These are phyloP conservation scores for Cerastis rubricosa DNA, from an alignment of 2,888 invertebrate species.

Conservation along the genomic window DNA sequence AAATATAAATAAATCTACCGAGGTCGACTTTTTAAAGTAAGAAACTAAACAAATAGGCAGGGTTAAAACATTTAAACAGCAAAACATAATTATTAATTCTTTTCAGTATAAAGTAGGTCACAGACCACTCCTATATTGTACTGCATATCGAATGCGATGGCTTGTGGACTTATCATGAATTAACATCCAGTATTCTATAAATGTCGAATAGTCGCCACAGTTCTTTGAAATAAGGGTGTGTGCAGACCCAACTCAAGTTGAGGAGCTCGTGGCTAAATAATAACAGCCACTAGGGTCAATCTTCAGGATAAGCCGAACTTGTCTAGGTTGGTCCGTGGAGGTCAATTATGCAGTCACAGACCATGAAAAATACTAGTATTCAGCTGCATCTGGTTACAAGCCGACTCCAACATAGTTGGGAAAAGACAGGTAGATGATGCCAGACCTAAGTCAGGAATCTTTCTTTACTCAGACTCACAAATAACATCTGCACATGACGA, in stretches of 20 bases:
- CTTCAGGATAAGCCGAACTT: neutral
- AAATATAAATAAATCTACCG: neutral
- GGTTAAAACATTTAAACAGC: neutral
- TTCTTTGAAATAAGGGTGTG: neutral
- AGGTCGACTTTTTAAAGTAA: neutral
- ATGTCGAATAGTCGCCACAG: neutral
- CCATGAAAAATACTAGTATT: too few relatives aligned
- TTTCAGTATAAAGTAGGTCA: constrained; percentile 4
- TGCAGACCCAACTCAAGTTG: neutral
- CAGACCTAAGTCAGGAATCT: too few relatives aligned
- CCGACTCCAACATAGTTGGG: too few relatives aligned
- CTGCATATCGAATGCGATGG: constrained; percentile 26
- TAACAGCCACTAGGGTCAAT: too few relatives aligned
- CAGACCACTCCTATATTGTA: constrained; percentile 13
- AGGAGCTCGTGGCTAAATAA: neutral
- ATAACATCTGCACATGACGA: too few relatives aligned
- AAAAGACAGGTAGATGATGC: too few relatives aligned
- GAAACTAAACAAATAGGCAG: neutral
- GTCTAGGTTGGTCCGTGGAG: neutral
- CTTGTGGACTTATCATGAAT: constrained; percentile 25
- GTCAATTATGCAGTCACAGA: too few relatives aligned
- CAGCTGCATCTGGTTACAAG: too few relatives aligned
- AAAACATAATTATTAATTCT: neutral
- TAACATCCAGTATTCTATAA: constrained; percentile 14
- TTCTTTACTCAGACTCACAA: too few relatives aligned